Base-by-base conservation (phyloP, 2,113 vertebrate species). In the Paralichthys olivaceus region DNA sequence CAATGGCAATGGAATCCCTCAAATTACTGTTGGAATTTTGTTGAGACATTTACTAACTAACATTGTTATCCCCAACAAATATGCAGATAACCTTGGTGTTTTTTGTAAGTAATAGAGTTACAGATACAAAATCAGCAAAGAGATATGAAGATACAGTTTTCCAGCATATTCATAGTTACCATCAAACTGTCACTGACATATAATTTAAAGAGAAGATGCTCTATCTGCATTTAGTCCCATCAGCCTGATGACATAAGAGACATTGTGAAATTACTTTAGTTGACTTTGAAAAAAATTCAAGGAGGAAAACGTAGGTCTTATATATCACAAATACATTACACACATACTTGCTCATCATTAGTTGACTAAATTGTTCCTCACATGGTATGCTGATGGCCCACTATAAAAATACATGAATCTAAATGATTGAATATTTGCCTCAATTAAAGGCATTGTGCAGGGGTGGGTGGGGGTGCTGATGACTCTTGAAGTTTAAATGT, bases 371-470 rank as follows among this genome's bases (percentile, higher is more conserved):
- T 47, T 47, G 17, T 47, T 47, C 1, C 13, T 43, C 40, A 11
- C 40, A 43, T n/a, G n/a, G n/a, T n/a, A n/a, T n/a, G n/a, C n/a
- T n/a, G n/a, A n/a, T n/a, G n/a, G n/a, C n/a, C n/a, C n/a, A n/a
- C n/a, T n/a, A n/a, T n/a, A n/a, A n/a, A n/a, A n/a, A n/a, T n/a
- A n/a, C n/a, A n/a, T n/a, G n/a, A n/a, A 11, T 43, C n/a, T 60
- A 67, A 88, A 83, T 79, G 60, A 4, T 77, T 72, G 19, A 51
- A 62, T 83, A 74, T 81, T 81, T 84, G 28, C 74, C 72, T 56
- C 15, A 76, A 66, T 85, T 25, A 81, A 43, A 43, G 17, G 15
- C 20, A 23, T 11, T 23, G n/a, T 54, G n/a, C 34, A 32, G 32
- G 32, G 32, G 32, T 32, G 29, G 32, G 32, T 34, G 7, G 7